Evolutionary conservation across 2,113 vertebrate genomes (phyloP).

Genomic region (Procavia capensis): DNA sequence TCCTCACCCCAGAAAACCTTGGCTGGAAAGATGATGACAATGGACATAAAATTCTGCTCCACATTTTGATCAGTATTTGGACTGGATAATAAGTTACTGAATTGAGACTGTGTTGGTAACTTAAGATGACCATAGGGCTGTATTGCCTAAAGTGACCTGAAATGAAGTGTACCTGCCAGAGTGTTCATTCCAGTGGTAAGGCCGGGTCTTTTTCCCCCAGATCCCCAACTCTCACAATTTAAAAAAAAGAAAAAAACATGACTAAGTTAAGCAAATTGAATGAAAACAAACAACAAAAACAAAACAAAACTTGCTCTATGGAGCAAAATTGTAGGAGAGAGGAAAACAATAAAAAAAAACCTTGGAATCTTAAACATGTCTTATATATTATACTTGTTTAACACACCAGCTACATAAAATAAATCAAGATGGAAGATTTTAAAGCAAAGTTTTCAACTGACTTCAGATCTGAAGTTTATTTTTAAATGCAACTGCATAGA

Average conservation of each 20-base stretch:
- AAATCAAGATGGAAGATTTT: not conserved
- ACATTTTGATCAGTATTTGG: not conserved
- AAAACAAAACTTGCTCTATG: not conserved
- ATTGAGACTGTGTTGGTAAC: not conserved
- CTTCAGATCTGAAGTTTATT: constrained; percentile 23
- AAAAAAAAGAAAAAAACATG: not conserved
- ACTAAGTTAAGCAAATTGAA: not conserved
- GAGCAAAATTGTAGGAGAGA: not conserved
- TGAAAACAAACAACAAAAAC: not conserved
- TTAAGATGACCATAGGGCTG: not conserved
- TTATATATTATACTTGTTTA: not conserved
- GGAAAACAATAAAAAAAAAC: not conserved
- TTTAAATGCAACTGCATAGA: constrained; percentile 15
- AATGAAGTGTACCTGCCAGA: not conserved
- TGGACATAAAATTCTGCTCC: fast-evolving
- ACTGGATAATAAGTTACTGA: not conserved
- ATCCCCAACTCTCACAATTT: not conserved
- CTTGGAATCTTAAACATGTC: not conserved
- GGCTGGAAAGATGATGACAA: not conserved
- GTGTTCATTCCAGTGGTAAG: not conserved
- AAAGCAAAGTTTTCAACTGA: not conserved
- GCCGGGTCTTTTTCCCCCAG: not conserved
- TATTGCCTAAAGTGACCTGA: not conserved
- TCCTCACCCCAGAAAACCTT: not conserved
- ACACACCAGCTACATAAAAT: not conserved